Evolutionary conservation across 1,140 invertebrate genomes (phyloP), one percentile per base, ranked within the genome.

Genomic region (Ostrea denselamellosa): DNA sequence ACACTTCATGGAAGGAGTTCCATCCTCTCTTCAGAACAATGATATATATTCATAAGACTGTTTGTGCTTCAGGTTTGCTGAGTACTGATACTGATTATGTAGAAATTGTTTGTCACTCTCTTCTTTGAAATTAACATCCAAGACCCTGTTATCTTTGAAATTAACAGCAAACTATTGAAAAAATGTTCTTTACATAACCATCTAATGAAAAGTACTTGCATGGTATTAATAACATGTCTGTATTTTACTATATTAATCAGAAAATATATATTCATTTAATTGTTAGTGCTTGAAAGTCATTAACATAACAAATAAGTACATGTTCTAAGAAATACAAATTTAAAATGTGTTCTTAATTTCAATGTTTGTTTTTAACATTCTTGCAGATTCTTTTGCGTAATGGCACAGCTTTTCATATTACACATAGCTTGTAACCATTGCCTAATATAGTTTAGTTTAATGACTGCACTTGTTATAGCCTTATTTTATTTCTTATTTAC

Each of bases 381-480:
- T 25, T 77, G 68, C 68, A 77, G 25, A 77, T 77, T 34, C 25
- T 77, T 17, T 77, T 77, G 68, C 28, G 25, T 34, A 77, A 25
- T 77, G 68, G 22, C 68, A 77, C 68, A 77, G 68, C 68, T 77
- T 77, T 8, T 44, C 7, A 34, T 34, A 77, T 77, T 5, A 62
- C 56, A 62, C 56, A 2, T 10, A 77, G 68, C 68, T 77, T 77
- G 10, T 77, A 77, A 28, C 28, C 28, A 34, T 77, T 25, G n/a
- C n/a, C 58, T 62, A 77, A 77, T 25, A 8, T 28, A 77, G 68
- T 34, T 77, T 62, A 28, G 68, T 28, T 22, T 77, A 25, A 77
- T 77, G 28, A 8, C 28, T 77, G 68, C 68, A 77, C 68, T 77
- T 77, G 28, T 25, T 28, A 17, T 77, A 77, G 68, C 4, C 22